Evolutionary conservation across 2,888 invertebrate species (phyloP), one percentile per base, ranked within the genome.

Genomic region (Epirrhoe tristata): DNA sequence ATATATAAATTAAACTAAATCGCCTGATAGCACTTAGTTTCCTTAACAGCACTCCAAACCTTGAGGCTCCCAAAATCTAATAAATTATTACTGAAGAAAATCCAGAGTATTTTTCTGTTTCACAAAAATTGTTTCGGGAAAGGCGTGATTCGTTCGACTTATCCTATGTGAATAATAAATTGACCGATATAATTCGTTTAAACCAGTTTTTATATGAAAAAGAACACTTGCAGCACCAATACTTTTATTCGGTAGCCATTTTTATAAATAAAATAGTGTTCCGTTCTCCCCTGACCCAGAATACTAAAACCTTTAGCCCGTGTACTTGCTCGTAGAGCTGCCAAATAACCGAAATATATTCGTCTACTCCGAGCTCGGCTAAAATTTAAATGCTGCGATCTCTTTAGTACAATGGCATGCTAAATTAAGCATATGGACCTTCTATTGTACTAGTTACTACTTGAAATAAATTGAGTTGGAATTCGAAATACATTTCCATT

Each of bases 271-370:
- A 63, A 63, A 60, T 63, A 67, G 67, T 57, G 59, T 57, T 67
- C 59, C 48, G 56, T 58, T 56, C 58, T 62, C 63, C 63, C 54
- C 62, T 60, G 67, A 67, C 67, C 67, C 63, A n/a, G 67, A 63
- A 67, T 67, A 64, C 67, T 67, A 64, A 67, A 67, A 60, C 67
- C 63, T 67, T 67, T 64, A 67, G 63, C 48, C 56, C 48, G 53
- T 58, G 58, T 58, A 39, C 46, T 17, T 53, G 39, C 58, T 46
- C 55, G 58, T 48, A 48, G 48, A 48, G 48, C 48, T 48, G 48
- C 48, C 48, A 48, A 48, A 48, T 48, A 48, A 48, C 48, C 48
- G 48, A 48, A 48, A 48, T 48, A 48, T 59, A 67, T 67, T 67
- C 67, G 52, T 67, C 63, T 59, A 55, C 59, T 59, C 59, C 52